A percentile compares a stretch with the other conserved stretches of the same genome.
Conservation (phyloP, 2,797 vertebrate species). For the Pyrrhura leucotis region DNA sequence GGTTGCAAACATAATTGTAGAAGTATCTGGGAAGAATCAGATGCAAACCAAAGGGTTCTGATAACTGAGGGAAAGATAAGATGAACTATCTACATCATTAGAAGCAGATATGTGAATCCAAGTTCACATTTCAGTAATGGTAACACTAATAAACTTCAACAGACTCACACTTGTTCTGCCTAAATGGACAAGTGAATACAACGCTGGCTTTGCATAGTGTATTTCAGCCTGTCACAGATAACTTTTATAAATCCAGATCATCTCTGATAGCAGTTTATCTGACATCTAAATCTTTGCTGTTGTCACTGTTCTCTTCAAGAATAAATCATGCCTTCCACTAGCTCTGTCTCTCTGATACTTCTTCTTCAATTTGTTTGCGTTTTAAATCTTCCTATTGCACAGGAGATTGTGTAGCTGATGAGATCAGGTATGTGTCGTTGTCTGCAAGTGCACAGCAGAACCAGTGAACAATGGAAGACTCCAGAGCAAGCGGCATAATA, state of each 20-base stretch:
- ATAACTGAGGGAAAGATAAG: background rate
- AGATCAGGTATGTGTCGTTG: background rate
- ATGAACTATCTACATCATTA: background rate
- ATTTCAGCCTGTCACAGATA: background rate
- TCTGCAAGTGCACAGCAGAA: background rate
- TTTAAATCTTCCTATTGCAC: background rate
- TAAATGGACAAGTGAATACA: background rate
- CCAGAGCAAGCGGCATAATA: background rate
- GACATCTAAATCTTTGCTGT: slow-evolving; percentile 3
- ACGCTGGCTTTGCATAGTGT: background rate
- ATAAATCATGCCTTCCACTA: background rate
- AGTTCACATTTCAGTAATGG: background rate
- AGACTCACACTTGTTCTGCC: background rate
- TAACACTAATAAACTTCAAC: background rate
- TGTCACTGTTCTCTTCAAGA: background rate
- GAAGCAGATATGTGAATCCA: background rate
- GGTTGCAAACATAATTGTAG: background rate
- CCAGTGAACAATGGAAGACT: background rate
- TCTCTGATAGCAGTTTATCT: background rate
- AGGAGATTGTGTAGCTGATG: background rate
- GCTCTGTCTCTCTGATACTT: background rate
- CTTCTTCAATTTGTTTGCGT: background rate
- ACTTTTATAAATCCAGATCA: background rate
- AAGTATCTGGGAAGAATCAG: background rate
- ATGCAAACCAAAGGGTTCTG: background rate